Conservation (phyloP, 1,140 invertebrate species). For the Meloidogyne exigua region DNA sequence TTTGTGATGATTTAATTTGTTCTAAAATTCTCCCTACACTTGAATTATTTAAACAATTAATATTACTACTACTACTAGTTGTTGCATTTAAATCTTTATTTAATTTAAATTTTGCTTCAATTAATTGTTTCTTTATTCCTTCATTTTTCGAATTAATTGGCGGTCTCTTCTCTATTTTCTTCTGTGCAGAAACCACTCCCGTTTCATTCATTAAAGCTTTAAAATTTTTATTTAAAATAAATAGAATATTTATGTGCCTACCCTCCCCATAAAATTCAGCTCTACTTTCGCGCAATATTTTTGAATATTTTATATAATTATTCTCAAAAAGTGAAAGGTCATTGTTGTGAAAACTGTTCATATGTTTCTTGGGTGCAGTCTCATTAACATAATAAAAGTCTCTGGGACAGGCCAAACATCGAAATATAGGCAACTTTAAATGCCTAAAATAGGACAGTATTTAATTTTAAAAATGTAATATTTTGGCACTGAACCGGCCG, state of each 20-base stretch:
- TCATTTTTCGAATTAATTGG: not conserved
- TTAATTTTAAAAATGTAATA: not conserved
- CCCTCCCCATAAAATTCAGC: conserved; percentile 22
- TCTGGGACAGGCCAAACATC: conserved; percentile 28
- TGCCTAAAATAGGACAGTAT: conserved; percentile 22
- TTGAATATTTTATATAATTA: conserved; percentile 23
- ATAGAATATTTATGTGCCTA: not conserved
- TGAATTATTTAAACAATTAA: not conserved
- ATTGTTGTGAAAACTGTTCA: conserved; percentile 18
- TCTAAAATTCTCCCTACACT: not conserved
- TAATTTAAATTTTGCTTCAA: not conserved
- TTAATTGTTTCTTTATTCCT: not conserved
- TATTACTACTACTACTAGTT: not conserved
- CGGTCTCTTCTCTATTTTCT: not conserved
- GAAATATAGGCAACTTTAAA: conserved; percentile 31
- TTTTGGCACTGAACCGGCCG: too few species aligned
- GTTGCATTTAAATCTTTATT: not conserved
- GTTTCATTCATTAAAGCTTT: not conserved
- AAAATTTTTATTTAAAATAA: not conserved
- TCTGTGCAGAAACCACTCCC: not conserved
- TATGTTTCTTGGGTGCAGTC: conserved; percentile 25
- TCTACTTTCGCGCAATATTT: conserved; percentile 7
- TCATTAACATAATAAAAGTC: conserved; percentile 27
- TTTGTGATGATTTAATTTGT: not conserved
- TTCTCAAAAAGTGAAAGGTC: conserved; percentile 24